Evolutionary conservation across 2,888 invertebrate species (phyloP).

Genomic region (Drosophila quinaria): DNA sequence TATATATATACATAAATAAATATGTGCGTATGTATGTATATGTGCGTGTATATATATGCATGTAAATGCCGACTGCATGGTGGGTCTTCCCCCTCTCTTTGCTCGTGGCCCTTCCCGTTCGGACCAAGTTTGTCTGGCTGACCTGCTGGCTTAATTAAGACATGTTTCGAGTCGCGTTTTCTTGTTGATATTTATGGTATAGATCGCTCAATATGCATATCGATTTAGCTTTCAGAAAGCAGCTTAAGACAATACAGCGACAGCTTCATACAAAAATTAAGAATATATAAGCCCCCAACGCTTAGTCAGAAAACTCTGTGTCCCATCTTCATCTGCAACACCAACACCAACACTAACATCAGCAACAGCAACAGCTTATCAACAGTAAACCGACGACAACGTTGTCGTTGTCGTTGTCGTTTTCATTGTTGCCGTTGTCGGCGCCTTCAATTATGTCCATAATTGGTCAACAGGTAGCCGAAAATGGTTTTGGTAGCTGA

Average conservation of each 20-base stretch:
- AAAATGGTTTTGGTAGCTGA: slow-evolving; percentile 66
- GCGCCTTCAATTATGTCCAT: slow-evolving; percentile 77
- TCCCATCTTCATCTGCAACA: slow-evolving; percentile 25
- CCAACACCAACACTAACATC: slow-evolving; percentile 1
- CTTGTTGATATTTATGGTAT: slow-evolving; percentile 78
- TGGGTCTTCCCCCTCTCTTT: slow-evolving; percentile 37
- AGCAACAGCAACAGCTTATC: not conserved
- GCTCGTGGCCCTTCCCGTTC: not conserved
- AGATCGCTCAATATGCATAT: slow-evolving; percentile 78
- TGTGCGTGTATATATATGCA: slow-evolving; percentile 13
- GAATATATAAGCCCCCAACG: slow-evolving; percentile 20
- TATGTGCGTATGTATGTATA: not conserved
- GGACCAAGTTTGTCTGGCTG: slow-evolving; percentile 19
- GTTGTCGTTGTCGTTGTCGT: slow-evolving; percentile 1
- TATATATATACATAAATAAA: not conserved
- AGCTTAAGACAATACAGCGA: slow-evolving; percentile 63
- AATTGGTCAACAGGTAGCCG: slow-evolving; percentile 79
- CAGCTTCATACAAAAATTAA: slow-evolving; percentile 64
- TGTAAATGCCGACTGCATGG: slow-evolving; percentile 62
- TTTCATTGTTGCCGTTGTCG: slow-evolving; percentile 49
- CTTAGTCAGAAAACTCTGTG: slow-evolving; percentile 37
- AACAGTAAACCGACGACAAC: slow-evolving; percentile 40
- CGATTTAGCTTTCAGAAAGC: slow-evolving; percentile 61
- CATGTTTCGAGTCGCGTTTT: slow-evolving; percentile 68
- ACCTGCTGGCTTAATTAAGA: slow-evolving; percentile 75